Evolutionary conservation across 2,888 invertebrate genomes (phyloP), one percentile per base, ranked within the genome.

Genomic region (Pristionchus mayeri): DNA sequence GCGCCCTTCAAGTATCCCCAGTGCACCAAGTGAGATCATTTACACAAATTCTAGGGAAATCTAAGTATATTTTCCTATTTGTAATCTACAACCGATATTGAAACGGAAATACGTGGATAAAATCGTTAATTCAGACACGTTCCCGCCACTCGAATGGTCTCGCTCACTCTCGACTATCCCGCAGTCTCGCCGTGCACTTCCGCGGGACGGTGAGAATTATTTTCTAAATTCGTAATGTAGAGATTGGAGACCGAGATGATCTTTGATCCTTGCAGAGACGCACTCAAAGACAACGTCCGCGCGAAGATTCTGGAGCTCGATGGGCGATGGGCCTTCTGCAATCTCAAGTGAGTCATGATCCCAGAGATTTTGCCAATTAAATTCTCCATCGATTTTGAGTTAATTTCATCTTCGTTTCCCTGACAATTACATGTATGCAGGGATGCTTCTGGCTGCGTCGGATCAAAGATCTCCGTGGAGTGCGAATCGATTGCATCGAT

Each of bases 291-390:
- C 92, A 96, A 96, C 93, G 96, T 98, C 0, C 95, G 96, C 89
- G 95, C 95, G 90, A 96, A 97, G 13, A 96, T 98, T 84, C 96
- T 97, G 91, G 95, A 96, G 79, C 94, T 98, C 84, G 97, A 98
- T 93, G 95, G 96, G 90, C 97, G 97, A 92, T 98, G 98, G 98
- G 96, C 97, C 95, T 96, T 98, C 95, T 98, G 98, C 93, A 96
- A 97, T 75, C 83, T 87, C 44, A 86, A 85, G 89, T 89, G 80
- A 83, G 87, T 85, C 50, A 75, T 44, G 37, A 37, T 3, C 13
- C n/a, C n/a, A n/a, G n/a, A n/a, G n/a, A n/a, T n/a, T n/a, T 63
- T 27, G 6, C 30, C 4, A 21, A 21, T 54, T 21, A 54, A 54
- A 54, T 54, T 9, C n/a, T n/a, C n/a, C n/a, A n/a, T n/a, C n/a